Conservation (phyloP, 2,797 vertebrate species). For the Melanotaenia nigrans region DNA sequence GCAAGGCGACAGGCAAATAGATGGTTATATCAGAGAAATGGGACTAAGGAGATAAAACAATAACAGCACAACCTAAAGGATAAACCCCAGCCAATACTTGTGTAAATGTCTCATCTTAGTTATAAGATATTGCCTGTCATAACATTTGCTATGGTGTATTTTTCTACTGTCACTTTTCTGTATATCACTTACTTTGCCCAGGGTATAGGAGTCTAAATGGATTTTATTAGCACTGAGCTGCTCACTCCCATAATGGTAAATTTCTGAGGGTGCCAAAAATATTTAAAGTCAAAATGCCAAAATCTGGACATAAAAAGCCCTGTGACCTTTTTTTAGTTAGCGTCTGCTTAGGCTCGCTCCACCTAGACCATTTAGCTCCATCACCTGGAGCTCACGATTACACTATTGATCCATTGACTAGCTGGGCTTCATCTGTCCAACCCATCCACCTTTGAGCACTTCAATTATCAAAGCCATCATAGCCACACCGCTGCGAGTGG, state of each 20-base stretch:
- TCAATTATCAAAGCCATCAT: conserved; percentile 84
- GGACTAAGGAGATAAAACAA: conserved; percentile 63
- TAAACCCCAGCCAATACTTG: conserved; percentile 50
- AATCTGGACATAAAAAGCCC: conserved; percentile 36
- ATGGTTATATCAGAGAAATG: conserved; percentile 66
- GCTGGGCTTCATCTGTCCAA: conserved; percentile 79
- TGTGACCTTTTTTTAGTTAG: conserved; percentile 51
- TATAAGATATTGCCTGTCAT: conserved; percentile 54
- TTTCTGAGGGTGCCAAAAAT: conserved; percentile 40
- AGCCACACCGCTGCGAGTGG: conserved; percentile 73
- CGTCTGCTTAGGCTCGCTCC: conserved; percentile 44
- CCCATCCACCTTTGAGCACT: conserved; percentile 78
- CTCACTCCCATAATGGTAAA: conserved; percentile 44
- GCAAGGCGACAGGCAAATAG: conserved; percentile 64
- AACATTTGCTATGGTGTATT: conserved; percentile 54
- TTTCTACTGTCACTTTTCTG: conserved; percentile 58
- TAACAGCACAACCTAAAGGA: conserved; percentile 57
- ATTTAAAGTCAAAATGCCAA: conserved; percentile 45
- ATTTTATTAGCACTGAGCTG: conserved; percentile 45
- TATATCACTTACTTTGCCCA: conserved; percentile 48
- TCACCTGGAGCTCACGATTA: conserved; percentile 78
- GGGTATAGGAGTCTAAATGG: conserved; percentile 32
- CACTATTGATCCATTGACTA: conserved; percentile 80
- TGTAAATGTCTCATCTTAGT: conserved; percentile 53
- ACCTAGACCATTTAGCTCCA: conserved; percentile 63